These are phyloP conservation scores for Centrocercus urophasianus DNA, from an alignment of 2,113 vertebrate species.

Conservation along the genomic window DNA sequence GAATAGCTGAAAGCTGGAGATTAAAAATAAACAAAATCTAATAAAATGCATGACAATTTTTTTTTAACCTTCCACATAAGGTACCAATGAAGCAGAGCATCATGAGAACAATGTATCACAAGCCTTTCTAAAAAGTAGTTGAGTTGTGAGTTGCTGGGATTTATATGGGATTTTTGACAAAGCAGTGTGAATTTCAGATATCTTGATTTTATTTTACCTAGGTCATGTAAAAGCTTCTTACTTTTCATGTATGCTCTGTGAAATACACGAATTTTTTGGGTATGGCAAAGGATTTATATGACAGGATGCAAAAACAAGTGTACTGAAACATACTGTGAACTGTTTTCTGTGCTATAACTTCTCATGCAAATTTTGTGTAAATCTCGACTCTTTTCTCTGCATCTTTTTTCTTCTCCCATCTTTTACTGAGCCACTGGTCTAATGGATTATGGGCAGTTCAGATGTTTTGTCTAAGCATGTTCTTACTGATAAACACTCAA, in stretches of 20 bases:
- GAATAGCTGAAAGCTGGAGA: background rate
- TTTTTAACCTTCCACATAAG: background rate
- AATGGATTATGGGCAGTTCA: background rate
- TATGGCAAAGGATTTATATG: background rate
- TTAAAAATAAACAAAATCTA: background rate
- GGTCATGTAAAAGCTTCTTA: background rate
- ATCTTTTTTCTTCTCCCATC: background rate
- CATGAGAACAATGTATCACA: background rate
- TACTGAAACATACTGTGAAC: background rate
- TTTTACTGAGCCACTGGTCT: background rate
- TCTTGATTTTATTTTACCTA: background rate
- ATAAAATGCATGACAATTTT: background rate
- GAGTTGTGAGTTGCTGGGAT: background rate
- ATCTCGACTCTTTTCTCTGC: background rate
- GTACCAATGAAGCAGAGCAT: background rate
- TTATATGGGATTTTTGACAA: background rate
- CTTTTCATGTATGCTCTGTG: fast-evolving
- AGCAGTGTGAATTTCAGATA: background rate
- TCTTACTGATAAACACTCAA: background rate
- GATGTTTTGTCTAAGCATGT: background rate
- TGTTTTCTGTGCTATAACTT: background rate
- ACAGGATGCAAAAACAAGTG: background rate
- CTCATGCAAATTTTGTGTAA: background rate
- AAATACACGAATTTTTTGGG: background rate
- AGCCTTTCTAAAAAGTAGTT: background rate